phyloP scores from a whole-genome alignment of 1,140 invertebrate species.

The Papilio dardanus region DNA sequence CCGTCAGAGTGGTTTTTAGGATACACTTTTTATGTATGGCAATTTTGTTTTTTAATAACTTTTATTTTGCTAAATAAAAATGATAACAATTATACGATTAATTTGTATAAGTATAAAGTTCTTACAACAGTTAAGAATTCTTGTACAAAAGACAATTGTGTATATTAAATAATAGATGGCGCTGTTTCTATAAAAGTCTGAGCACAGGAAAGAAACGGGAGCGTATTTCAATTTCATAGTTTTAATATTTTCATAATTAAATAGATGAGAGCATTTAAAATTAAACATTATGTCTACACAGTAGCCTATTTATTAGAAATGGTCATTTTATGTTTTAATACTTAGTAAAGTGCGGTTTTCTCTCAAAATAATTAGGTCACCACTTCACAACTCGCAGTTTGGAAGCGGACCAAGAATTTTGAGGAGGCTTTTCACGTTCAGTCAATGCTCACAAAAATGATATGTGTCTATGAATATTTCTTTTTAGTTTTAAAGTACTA shows the following conservation, averaged over 20 bases:
- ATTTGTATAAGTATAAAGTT: background rate
- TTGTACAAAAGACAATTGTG: constrained; percentile 19
- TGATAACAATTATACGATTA: too few species aligned
- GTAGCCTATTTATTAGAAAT: too few species aligned
- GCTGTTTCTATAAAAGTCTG: background rate
- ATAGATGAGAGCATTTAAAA: too few species aligned
- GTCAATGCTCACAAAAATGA: background rate
- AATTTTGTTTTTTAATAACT: background rate
- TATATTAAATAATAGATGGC: background rate
- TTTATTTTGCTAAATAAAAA: background rate
- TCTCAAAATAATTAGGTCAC: constrained; percentile 30
- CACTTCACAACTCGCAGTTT: constrained; percentile 9
- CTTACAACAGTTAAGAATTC: background rate
- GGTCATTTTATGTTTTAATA: constrained; percentile 14
- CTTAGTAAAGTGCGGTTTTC: background rate
- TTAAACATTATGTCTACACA: too few species aligned
- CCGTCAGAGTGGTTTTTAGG: background rate
- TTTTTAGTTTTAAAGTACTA: too few species aligned
- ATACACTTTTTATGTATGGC: background rate
- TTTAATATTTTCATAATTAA: too few species aligned
- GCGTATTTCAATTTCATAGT: background rate
- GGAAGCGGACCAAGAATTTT: too few species aligned
- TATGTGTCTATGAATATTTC: too few species aligned
- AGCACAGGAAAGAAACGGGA: too few species aligned
- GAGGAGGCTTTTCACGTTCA: constrained; percentile 19